These are phyloP conservation scores for Aviceda subcristata DNA, from an alignment of 2,113 vertebrate genomes.

Conservation along the genomic window DNA sequence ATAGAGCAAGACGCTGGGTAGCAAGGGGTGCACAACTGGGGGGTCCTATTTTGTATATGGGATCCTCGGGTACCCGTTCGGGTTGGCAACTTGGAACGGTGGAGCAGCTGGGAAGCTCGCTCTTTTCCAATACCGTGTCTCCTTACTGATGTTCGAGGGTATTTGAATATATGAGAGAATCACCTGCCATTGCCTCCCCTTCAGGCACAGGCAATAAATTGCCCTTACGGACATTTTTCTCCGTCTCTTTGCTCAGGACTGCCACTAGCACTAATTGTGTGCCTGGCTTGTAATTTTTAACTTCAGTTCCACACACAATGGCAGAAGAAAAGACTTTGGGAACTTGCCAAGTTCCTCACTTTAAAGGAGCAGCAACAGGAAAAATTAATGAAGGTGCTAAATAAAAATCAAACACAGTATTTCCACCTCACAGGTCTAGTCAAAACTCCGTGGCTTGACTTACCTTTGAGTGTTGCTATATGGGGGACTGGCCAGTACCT, in stretches of 20 bases:
- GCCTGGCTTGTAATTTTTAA: background rate
- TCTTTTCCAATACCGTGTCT: background rate
- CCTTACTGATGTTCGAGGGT: background rate
- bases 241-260: background rate
- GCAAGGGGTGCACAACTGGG: background rate
- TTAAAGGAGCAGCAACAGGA: conserved; percentile 17
- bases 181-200: background rate
- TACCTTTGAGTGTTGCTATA: conserved; percentile 22
- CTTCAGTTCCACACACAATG: background rate
- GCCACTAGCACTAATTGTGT: background rate
- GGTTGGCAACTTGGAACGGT: background rate
- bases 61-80: background rate
- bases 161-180: background rate
- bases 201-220: background rate
- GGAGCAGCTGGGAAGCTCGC: accelerated
- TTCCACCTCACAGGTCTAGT: conserved; percentile 12
- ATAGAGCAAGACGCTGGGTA: background rate
- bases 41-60: background rate
- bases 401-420: conserved; percentile 22
- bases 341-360: conserved; percentile 2
- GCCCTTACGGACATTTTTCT: background rate
- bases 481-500: background rate
- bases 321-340: background rate
- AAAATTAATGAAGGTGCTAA: conserved; percentile 28
- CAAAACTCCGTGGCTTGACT: conserved; percentile 25